Conservation (phyloP, 2,113 vertebrate species). For the Tangachromis dhanisi region DNA sequence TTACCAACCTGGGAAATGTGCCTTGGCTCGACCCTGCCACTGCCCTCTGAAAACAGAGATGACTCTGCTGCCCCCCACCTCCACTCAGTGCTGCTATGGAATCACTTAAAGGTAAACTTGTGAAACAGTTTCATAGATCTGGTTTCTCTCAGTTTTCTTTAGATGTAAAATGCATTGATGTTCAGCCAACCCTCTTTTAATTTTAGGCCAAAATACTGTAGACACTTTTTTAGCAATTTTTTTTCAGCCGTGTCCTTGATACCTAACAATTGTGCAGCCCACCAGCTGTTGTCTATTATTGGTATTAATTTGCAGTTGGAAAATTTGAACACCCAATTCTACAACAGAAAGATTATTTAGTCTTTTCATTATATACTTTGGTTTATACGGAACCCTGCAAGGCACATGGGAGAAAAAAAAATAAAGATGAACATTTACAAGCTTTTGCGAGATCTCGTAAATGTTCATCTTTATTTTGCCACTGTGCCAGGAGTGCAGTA, state of each 20-base stretch:
- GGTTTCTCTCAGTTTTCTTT: neutral
- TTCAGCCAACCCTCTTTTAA: neutral
- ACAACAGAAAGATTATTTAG: neutral
- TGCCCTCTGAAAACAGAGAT: neutral
- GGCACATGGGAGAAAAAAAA: neutral
- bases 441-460: fast-evolving
- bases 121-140: neutral
- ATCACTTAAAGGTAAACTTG: neutral
- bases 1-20: neutral
- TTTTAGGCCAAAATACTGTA: neutral
- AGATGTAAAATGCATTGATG: neutral
- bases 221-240: neutral
- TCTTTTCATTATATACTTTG: neutral
- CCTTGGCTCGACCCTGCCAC: neutral
- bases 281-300: neutral
- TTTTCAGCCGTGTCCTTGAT: neutral
- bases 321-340: fast-evolving
- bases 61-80: neutral
- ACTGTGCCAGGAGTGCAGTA: fast-evolving
- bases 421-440: neutral
- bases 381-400: neutral
- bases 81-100: neutral
- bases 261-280: neutral
- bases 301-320: neutral
- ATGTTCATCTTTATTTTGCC: neutral